phyloP scores from a whole-genome alignment of 2,888 invertebrate genomes.

The Homarus gammarus region DNA sequence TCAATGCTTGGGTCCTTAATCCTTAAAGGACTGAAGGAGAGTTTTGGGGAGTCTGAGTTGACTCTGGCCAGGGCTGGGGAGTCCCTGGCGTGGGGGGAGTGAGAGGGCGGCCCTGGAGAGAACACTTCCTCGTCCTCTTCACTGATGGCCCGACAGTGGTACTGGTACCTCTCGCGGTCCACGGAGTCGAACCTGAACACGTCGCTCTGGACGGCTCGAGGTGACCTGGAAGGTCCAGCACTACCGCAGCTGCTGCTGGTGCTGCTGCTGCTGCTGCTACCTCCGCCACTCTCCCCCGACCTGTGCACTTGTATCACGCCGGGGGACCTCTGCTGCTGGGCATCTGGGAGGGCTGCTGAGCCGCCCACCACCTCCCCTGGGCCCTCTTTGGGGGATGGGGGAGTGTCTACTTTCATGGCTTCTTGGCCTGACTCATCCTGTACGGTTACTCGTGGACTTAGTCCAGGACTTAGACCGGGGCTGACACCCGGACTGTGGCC shows the following conservation, averaged over 20 bases:
- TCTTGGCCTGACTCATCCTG: slow-evolving; percentile 71
- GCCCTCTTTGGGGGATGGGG: slow-evolving; percentile 70
- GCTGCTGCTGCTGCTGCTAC: slow-evolving; percentile 59
- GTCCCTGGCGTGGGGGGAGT: slow-evolving; percentile 79
- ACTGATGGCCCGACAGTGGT: slow-evolving; percentile 78
- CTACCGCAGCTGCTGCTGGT: slow-evolving; percentile 66
- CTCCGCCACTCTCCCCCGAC: slow-evolving; percentile 59
- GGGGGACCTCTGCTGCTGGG: slow-evolving; percentile 61
- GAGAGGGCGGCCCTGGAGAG: slow-evolving; percentile 80
- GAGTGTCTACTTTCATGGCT: slow-evolving; percentile 75
- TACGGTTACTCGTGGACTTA: slow-evolving; percentile 69
- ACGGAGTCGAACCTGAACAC: slow-evolving; percentile 82
- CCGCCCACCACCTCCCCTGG: slow-evolving; percentile 52
- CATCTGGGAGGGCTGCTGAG: slow-evolving; percentile 38
- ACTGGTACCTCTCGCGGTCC: slow-evolving; percentile 78
- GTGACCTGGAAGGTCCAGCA: slow-evolving; percentile 66
- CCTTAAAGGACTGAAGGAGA: slow-evolving; percentile 81
- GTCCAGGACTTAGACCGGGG: slow-evolving; percentile 56
- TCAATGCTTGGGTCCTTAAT: slow-evolving; percentile 81
- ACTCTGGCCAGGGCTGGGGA: slow-evolving; percentile 82
- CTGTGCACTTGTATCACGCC: slow-evolving; percentile 72
- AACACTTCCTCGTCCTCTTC: slow-evolving; percentile 83
- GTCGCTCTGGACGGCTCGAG: slow-evolving; percentile 78
- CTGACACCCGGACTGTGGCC: slow-evolving; percentile 56
- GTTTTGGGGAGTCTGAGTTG: slow-evolving; percentile 80